These are phyloP conservation scores for Anastrepha ludens DNA, from an alignment of 1,140 invertebrate species.

Conservation along the genomic window DNA sequence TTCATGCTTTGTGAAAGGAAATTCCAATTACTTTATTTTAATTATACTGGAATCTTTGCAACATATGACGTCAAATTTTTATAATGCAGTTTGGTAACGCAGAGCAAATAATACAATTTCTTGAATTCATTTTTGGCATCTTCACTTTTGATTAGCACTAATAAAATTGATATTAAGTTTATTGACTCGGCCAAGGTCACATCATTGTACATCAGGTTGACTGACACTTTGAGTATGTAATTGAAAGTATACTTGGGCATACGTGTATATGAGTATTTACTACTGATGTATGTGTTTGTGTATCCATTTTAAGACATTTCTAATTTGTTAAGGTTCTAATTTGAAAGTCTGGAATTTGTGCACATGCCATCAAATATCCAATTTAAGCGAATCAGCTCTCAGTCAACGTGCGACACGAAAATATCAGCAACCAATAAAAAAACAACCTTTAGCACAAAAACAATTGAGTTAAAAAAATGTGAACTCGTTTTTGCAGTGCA, in stretches of 20 bases:
- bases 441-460: neutral
- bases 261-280: neutral
- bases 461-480: neutral
- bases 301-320: neutral
- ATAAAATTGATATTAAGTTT: slow-evolving; percentile 20
- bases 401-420: neutral
- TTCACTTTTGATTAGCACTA: slow-evolving; percentile 11
- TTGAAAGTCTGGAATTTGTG: neutral
- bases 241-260: neutral
- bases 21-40: too few species aligned
- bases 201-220: neutral
- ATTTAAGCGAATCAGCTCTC: neutral
- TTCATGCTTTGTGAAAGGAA: too few species aligned
- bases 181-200: slow-evolving; percentile 12
- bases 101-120: neutral
- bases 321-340: neutral
- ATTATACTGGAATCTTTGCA: too few species aligned
- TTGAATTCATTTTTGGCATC: neutral
- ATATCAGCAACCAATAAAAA: neutral
- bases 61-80: neutral
- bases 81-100: neutral
- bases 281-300: neutral
- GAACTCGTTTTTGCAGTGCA: neutral
- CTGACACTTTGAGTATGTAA: neutral
- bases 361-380: neutral